Conservation (phyloP, 1,140 invertebrate genomes). For the Zaprionus africanus region DNA sequence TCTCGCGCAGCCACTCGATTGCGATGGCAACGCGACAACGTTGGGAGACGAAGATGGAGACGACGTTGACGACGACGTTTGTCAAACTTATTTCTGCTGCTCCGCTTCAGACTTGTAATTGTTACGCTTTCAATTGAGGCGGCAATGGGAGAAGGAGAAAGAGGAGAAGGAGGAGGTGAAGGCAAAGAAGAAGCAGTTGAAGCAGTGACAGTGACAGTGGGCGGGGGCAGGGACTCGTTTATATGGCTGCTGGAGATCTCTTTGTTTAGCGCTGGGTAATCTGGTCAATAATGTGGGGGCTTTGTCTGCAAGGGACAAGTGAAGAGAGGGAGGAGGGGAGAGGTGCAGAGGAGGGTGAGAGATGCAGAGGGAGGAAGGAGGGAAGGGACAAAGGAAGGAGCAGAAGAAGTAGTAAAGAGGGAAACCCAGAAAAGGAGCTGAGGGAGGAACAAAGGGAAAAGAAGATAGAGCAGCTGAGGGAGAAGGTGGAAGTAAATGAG, state of each 20-base stretch:
- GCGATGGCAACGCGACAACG: slow-evolving; percentile 54
- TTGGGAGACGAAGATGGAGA: not conserved
- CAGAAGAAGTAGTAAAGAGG: not conserved
- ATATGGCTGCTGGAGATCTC: slow-evolving; percentile 32
- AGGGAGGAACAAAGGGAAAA: not conserved
- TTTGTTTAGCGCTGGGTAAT: slow-evolving; percentile 69
- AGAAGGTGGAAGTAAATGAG: not conserved
- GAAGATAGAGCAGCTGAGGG: not conserved
- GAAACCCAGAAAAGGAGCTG: not conserved
- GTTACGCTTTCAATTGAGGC: slow-evolving; percentile 63
- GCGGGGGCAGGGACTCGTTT: slow-evolving; percentile 13
- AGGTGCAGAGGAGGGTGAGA: not conserved
- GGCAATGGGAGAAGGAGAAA: not conserved
- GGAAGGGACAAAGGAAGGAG: too few species aligned
- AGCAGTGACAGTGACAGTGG: not conserved
- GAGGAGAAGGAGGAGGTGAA: not conserved
- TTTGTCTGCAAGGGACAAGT: slow-evolving; percentile 49
- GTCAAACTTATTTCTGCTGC: slow-evolving; percentile 59
- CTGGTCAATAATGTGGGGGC: slow-evolving; percentile 60
- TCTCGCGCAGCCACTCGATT: slow-evolving; percentile 42
- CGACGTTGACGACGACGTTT: slow-evolving; percentile 26
- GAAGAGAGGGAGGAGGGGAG: not conserved
- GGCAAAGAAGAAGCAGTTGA: not conserved
- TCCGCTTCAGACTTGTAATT: slow-evolving; percentile 74
- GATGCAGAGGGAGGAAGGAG: not conserved